Conservation (phyloP, 1,140 invertebrate genomes). For the Aphaenogaster floridana region DNA sequence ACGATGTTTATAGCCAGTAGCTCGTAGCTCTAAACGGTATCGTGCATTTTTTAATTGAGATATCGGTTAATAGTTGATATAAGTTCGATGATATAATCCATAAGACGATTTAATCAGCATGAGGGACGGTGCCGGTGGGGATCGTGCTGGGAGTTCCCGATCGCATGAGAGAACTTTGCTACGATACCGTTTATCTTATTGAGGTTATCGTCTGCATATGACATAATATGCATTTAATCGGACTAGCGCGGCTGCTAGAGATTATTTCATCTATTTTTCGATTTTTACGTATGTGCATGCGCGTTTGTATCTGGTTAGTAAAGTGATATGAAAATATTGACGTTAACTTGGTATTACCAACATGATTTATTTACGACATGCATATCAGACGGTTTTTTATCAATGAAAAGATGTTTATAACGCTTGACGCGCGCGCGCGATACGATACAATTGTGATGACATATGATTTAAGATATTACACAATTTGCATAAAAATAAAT, state of each 20-base stretch:
- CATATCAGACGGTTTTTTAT: neutral
- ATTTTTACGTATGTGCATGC: neutral
- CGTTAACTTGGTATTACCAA: neutral
- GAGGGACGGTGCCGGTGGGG: too few relatives aligned
- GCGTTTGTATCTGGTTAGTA: neutral
- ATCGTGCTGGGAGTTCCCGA: neutral
- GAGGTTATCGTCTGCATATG: conserved; percentile 21
- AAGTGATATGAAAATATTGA: neutral
- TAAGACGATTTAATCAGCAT: neutral
- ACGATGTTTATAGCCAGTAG: neutral
- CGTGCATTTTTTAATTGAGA: neutral
- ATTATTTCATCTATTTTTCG: neutral
- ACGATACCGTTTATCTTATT: conserved; percentile 39
- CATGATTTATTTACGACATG: neutral
- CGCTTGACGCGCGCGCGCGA: neutral
- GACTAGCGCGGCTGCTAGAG: neutral
- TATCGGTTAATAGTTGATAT: neutral
- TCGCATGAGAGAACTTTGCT: neutral
- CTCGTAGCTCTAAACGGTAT: neutral
- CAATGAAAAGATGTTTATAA: neutral
- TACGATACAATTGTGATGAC: neutral
- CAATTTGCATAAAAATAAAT: conserved; percentile 1
- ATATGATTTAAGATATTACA: neutral
- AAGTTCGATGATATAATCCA: neutral
- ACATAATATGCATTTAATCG: conserved; percentile 16